phyloP scores from a whole-genome alignment of 2,797 vertebrate species.

The Lemur catta region DNA sequence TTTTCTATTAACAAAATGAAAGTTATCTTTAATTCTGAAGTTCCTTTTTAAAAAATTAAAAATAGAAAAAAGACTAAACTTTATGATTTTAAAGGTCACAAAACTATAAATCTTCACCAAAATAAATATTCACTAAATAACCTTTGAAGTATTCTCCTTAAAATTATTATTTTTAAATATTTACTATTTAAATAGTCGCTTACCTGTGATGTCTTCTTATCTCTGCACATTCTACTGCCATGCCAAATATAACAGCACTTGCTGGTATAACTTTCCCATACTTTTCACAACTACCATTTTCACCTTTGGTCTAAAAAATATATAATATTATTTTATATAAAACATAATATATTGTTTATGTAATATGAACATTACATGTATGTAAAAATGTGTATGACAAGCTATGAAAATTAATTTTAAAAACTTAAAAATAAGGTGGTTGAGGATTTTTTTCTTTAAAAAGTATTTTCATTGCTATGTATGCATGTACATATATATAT shows the following conservation, averaged over 20 bases:
- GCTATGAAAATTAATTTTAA: not conserved
- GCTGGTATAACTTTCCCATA: slow-evolving; percentile 95
- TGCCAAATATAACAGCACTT: slow-evolving; percentile 92
- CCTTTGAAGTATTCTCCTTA: not conserved
- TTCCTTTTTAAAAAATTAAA: not conserved
- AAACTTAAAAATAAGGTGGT: not conserved
- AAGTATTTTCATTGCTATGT: not conserved
- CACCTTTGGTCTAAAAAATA: slow-evolving; percentile 80
- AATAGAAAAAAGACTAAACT: not conserved
- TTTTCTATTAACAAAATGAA: not conserved
- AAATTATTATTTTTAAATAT: not conserved
- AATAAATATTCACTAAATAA: not conserved
- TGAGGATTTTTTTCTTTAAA: not conserved
- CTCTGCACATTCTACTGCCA: slow-evolving; percentile 93
- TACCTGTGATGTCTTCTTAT: slow-evolving; percentile 97
- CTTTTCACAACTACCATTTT: slow-evolving; percentile 65
- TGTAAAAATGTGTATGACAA: not conserved
- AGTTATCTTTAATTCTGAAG: not conserved
- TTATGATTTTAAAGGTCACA: not conserved
- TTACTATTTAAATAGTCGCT: slow-evolving; percentile 32
- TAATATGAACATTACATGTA: not conserved
- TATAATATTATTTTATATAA: no score
- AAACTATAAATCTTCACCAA: not conserved
- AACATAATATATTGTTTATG: no score
- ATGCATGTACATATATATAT: not conserved